phyloP scores from a whole-genome alignment of 2,113 vertebrate species.

The Strigops habroptila region DNA sequence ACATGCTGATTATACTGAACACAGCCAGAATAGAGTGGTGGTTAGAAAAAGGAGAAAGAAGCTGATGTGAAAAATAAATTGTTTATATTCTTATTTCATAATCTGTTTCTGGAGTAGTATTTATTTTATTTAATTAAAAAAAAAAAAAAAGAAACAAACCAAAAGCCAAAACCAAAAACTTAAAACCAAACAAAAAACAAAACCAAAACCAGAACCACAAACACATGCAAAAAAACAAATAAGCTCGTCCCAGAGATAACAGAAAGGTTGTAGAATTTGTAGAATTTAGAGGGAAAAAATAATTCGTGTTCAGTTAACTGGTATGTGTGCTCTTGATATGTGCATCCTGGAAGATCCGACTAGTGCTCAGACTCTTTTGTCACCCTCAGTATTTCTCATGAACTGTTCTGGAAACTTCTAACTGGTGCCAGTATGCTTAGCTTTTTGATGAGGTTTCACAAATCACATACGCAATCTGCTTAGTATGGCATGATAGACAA shows the following conservation, averaged over 20 bases:
- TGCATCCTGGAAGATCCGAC: neutral
- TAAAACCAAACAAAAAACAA: neutral
- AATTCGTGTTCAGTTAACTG: neutral
- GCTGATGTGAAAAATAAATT: neutral
- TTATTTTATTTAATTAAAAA: neutral
- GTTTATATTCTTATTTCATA: neutral
- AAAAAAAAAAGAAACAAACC: too few species aligned
- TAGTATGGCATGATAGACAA: rapidly evolving
- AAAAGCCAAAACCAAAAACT: too few species aligned
- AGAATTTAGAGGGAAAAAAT: neutral
- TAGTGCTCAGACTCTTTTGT: neutral
- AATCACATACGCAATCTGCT: neutral
- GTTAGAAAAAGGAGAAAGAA: neutral
- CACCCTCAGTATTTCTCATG: neutral
- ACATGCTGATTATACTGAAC: neutral
- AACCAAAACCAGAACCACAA: neutral
- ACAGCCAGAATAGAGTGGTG: neutral
- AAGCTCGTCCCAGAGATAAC: neutral
- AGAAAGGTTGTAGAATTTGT: neutral
- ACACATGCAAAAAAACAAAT: neutral
- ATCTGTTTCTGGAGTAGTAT: neutral
- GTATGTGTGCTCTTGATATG: neutral
- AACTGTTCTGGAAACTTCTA: neutral
- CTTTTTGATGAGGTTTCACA: neutral
- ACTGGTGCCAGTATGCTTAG: neutral